Percentiles rank a stretch among this genome's conserved stretches.
These are phyloP conservation scores for Nymphalis polychloros DNA, from an alignment of 2,888 invertebrate species.

Conservation along the genomic window DNA sequence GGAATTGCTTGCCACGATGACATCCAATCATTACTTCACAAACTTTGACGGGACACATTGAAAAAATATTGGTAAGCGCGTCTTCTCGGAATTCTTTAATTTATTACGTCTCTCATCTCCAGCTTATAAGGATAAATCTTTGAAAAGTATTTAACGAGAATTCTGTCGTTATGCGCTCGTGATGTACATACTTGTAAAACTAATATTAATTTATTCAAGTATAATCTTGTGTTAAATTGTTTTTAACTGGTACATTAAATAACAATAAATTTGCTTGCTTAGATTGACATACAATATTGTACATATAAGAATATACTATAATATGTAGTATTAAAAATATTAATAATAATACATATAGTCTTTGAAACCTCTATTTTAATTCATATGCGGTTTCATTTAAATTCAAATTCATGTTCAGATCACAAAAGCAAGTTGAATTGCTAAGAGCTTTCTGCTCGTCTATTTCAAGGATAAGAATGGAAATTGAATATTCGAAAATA, in stretches of 20 bases:
- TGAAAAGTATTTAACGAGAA: slow-evolving; percentile 34
- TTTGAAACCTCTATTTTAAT: slow-evolving; percentile 12
- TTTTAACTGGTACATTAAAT: no score
- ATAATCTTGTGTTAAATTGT: slow-evolving; percentile 13
- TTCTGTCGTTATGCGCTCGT: neutral
- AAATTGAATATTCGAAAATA: slow-evolving; percentile 29
- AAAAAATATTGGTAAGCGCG: slow-evolving; percentile 38
- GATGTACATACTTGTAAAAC: neutral
- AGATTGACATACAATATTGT: neutral
- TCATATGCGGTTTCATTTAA: slow-evolving; percentile 27
- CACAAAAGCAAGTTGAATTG: slow-evolving; percentile 29
- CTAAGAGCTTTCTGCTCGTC: slow-evolving; percentile 25
- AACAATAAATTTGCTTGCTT: no score
- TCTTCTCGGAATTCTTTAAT: slow-evolving; percentile 47
- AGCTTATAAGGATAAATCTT: slow-evolving; percentile 42
- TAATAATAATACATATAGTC: neutral
- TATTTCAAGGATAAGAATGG: slow-evolving; percentile 29
- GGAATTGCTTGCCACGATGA: slow-evolving; percentile 56
- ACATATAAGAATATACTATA: neutral
- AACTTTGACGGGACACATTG: slow-evolving; percentile 45
- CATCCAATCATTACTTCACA: slow-evolving; percentile 61
- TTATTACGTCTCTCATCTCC: slow-evolving; percentile 43
- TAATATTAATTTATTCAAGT: slow-evolving; percentile 41
- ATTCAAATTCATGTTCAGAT: slow-evolving; percentile 26
- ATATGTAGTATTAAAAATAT: neutral